Evolutionary conservation across 2,113 vertebrate species (phyloP).

Genomic region (Macrotis lagotis): DNA sequence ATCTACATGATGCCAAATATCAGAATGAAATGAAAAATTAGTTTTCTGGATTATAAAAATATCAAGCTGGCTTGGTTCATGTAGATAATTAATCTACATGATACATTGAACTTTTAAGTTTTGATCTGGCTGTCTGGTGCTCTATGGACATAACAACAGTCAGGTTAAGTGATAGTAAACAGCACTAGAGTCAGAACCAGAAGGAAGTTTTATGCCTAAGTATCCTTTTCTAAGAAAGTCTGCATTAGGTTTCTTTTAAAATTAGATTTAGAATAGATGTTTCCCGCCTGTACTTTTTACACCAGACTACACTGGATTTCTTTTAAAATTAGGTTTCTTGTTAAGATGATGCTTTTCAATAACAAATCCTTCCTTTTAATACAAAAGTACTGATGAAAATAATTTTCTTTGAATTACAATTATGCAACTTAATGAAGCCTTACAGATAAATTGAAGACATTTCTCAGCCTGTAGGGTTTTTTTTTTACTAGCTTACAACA

Average conservation of each 20-base stretch:
- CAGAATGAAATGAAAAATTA: background rate
- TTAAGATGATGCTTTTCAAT: conserved; percentile 37
- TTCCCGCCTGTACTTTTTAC: background rate
- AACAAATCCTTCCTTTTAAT: conserved; percentile 43
- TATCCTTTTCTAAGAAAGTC: background rate
- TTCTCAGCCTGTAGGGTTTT: background rate
- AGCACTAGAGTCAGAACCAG: background rate
- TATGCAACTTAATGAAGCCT: conserved; percentile 13
- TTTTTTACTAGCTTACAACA: background rate
- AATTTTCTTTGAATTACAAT: conserved; percentile 26
- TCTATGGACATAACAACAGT: background rate
- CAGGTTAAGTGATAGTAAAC: background rate
- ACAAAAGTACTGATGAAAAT: conserved; percentile 11
- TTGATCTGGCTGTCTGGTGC: background rate
- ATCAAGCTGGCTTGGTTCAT: background rate
- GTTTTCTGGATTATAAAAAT: background rate
- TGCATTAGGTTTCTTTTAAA: background rate
- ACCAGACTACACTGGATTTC: background rate
- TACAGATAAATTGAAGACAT: background rate
- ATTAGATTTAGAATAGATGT: conserved; percentile 6
- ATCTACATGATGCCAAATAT: background rate
- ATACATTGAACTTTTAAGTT: background rate
- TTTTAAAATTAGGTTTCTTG: conserved; percentile 17
- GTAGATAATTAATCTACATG: background rate
- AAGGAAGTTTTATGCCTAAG: background rate